Percentiles rank a stretch among this genome's conserved stretches.
Conservation (phyloP, 1,140 invertebrate genomes). For the Drosophila lacertosa region DNA sequence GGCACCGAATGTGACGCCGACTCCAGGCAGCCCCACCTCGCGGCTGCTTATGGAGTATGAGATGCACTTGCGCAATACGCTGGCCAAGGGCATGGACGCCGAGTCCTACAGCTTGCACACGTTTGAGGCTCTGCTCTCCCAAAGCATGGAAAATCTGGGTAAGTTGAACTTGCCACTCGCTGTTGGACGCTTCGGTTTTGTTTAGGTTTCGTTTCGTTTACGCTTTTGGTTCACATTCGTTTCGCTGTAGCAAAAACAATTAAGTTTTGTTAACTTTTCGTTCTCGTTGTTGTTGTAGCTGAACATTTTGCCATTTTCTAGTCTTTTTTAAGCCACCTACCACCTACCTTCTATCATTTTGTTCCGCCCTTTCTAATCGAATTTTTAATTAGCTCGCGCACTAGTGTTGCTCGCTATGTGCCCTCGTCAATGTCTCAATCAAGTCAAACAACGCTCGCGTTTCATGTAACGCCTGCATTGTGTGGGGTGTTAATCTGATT, state of each 20-base stretch:
- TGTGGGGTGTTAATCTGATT: conserved; percentile 66
- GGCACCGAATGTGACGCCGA: conserved; percentile 87
- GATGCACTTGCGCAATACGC: conserved; percentile 96
- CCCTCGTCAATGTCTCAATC: conserved; percentile 62
- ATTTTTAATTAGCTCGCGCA: conserved; percentile 58
- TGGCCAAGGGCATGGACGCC: conserved; percentile 97
- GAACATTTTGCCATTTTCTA: conserved; percentile 17
- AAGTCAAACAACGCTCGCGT: conserved; percentile 47
- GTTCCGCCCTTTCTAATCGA: conserved; percentile 49
- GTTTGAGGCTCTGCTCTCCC: conserved; percentile 95
- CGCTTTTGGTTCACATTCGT: conserved; percentile 51
- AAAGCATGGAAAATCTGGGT: conserved; percentile 98
- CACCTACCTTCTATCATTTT: conserved; percentile 27
- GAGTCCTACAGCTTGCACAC: conserved; percentile 97
- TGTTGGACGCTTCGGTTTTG: neutral
- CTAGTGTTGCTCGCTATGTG: neutral
- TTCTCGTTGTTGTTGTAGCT: conserved; percentile 52
- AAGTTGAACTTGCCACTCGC: conserved; percentile 60
- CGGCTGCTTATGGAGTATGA: conserved; percentile 96
- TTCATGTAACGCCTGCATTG: conserved; percentile 12
- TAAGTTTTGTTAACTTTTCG: conserved; percentile 51
- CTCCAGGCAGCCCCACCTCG: conserved; percentile 93
- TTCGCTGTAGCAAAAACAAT: conserved; percentile 24
- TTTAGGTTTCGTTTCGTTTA: conserved; percentile 31
- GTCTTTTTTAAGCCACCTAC: conserved; percentile 10